These are phyloP conservation scores for Zapornia atra DNA, from an alignment of 2,113 vertebrate genomes.

Conservation along the genomic window DNA sequence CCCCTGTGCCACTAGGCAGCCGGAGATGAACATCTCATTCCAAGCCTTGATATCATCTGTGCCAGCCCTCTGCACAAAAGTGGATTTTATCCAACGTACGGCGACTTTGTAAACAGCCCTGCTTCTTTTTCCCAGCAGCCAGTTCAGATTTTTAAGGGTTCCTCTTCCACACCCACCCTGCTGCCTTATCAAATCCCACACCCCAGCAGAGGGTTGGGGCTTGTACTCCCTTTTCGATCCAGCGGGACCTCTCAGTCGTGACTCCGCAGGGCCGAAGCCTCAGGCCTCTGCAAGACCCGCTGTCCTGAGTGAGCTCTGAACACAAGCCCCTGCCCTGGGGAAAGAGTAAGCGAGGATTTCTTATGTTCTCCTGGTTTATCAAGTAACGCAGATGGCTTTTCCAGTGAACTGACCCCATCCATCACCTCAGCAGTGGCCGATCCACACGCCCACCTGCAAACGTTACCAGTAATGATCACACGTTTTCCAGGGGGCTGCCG, in stretches of 20 bases:
- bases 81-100: slow-evolving; percentile 25
- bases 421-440: background rate
- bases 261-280: background rate
- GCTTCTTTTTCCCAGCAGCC: background rate
- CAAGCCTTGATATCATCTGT: slow-evolving; percentile 3
- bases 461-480: background rate
- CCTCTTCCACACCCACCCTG: background rate
- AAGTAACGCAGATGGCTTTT: background rate
- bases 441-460: background rate
- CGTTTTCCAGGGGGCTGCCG: background rate
- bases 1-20: background rate
- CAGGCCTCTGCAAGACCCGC: background rate
- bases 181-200: slow-evolving; percentile 9
- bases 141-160: background rate
- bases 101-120: slow-evolving; percentile 24
- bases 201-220: background rate
- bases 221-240: background rate
- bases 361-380: background rate
- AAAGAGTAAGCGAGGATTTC: background rate
- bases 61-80: slow-evolving; percentile 30
- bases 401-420: background rate
- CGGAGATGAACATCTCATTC: slow-evolving; percentile 19
- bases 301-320: background rate
- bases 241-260: rapidly evolving
- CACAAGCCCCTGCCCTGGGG: background rate